phyloP scores from a whole-genome alignment of 2,113 vertebrate species.

The Dermatemys mawii region DNA sequence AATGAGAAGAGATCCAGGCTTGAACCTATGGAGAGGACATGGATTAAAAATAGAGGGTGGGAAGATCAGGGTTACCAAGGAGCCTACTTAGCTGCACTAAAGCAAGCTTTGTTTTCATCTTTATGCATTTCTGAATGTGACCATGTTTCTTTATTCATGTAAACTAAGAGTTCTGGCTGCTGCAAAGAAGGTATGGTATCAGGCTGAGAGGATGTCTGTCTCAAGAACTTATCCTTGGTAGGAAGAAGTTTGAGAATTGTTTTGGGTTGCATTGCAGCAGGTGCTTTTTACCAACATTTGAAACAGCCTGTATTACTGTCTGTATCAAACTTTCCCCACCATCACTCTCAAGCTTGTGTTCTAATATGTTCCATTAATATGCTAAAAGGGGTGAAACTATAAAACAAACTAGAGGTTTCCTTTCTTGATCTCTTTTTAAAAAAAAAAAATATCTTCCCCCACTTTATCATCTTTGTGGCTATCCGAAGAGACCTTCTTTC shows the following conservation, averaged over 20 bases:
- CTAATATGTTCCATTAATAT: neutral
- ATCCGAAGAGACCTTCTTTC: slow-evolving; percentile 30
- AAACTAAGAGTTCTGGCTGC: neutral
- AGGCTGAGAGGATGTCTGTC: too few relatives aligned
- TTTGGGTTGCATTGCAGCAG: neutral
- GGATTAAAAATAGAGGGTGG: neutral
- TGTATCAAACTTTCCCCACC: neutral
- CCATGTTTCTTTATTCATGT: neutral
- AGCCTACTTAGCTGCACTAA: neutral
- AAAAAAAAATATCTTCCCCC: neutral
- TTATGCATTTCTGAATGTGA: neutral
- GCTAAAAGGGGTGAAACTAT: neutral
- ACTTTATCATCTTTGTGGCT: neutral
- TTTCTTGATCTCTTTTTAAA: too few relatives aligned
- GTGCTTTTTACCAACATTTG: neutral
- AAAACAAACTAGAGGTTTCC: neutral
- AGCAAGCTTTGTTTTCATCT: neutral
- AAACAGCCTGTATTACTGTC: neutral
- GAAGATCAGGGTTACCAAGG: neutral
- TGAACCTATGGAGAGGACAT: neutral
- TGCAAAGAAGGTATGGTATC: neutral
- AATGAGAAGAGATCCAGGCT: neutral
- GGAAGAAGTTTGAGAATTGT: neutral
- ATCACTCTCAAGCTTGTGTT: neutral
- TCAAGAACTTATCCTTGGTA: neutral